Conservation (phyloP, 2,888 invertebrate genomes). For the Eubasilissa splendida region DNA sequence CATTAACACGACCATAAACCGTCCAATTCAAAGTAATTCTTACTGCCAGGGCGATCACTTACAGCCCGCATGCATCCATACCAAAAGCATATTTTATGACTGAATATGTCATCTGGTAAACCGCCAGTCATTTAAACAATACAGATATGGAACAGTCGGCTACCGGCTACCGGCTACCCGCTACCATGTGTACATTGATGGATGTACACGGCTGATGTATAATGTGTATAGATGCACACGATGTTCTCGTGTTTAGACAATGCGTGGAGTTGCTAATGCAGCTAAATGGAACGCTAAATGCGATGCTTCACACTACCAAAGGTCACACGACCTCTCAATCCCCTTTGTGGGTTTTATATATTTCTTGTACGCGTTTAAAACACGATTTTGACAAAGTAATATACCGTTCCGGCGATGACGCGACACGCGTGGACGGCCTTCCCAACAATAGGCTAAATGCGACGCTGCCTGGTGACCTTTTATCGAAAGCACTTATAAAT, state of each 20-base stretch:
- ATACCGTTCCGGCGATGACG: no score
- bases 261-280: neutral
- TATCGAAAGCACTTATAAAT: no score
- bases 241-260: neutral
- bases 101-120: conserved; percentile 16
- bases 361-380: no score
- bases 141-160: neutral
- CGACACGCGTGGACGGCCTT: no score
- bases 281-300: neutral
- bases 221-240: neutral
- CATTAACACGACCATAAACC: conserved; percentile 23
- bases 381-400: no score
- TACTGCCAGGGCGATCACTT: conserved; percentile 1
- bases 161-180: neutral
- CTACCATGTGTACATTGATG: no score
- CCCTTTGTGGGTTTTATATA: neutral
- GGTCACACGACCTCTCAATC: neutral
- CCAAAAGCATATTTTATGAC: conserved; percentile 18
- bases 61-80: conserved; percentile 26
- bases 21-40: conserved; percentile 21
- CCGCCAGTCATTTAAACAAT: conserved; percentile 14
- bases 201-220: no score
- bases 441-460: no score
- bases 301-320: neutral
- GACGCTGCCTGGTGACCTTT: no score